Percentiles rank a stretch among this genome's conserved stretches.
Evolutionary conservation across 1,140 invertebrate species (phyloP).

Genomic region (Leptonema lineaticorne): DNA sequence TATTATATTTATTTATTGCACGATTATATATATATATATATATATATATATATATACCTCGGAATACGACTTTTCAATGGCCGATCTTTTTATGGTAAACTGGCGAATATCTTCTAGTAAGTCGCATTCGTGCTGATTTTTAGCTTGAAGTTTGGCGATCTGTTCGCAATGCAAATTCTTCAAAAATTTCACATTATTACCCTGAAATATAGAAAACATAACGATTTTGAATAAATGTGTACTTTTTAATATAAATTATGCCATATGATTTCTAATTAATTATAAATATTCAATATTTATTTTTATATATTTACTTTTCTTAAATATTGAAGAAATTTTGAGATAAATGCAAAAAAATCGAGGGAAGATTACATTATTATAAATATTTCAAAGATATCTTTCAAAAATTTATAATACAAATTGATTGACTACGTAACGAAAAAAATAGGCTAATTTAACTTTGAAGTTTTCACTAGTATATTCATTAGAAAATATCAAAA

Average conservation of each 20-base stretch:
- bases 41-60: conserved; percentile 66
- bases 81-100: conserved; percentile 87
- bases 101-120: conserved; percentile 90
- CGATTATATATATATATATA: not conserved
- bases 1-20: not conserved
- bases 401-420: no score
- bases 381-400: no score
- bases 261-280: no score
- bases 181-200: conserved; percentile 84
- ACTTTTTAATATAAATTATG: not conserved
- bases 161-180: conserved; percentile 93
- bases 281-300: no score
- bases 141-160: conserved; percentile 84
- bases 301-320: no score
- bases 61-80: conserved; percentile 93
- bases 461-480: no score
- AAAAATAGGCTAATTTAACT: no score
- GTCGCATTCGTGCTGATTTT: conserved; percentile 96
- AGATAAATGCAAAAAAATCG: no score
- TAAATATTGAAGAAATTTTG: no score
- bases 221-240: not conserved
- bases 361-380: no score
- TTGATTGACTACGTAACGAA: no score
- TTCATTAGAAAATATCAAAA: no score
- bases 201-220: conserved; percentile 59